Percentiles rank a stretch among this genome's conserved stretches.
Conservation (phyloP, 2,888 invertebrate genomes). For the Drosophila formosana region DNA sequence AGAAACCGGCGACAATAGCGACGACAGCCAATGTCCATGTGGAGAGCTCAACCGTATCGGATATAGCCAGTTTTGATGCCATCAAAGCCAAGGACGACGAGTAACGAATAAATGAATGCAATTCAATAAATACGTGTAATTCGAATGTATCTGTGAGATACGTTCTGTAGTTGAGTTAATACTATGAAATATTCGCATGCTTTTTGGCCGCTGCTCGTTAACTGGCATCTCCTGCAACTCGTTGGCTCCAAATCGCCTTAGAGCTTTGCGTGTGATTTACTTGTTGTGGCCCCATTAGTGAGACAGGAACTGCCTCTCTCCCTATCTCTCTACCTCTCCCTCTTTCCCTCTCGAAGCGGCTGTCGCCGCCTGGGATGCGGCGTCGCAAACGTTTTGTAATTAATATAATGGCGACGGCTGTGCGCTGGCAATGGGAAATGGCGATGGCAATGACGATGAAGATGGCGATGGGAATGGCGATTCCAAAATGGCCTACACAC, state of each 20-base stretch:
- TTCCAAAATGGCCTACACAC: constrained; percentile 78
- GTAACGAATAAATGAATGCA: constrained; percentile 34
- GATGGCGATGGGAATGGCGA: constrained; percentile 33
- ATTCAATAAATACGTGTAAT: constrained; percentile 44
- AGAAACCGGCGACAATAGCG: not conserved
- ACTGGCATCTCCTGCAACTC: constrained; percentile 51
- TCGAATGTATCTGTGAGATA: constrained; percentile 29
- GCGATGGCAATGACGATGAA: constrained; percentile 31
- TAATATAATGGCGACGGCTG: constrained; percentile 77
- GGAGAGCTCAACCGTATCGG: constrained; percentile 58
- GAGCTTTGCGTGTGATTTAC: constrained; percentile 80
- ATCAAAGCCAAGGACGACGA: constrained; percentile 54
- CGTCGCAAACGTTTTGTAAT: constrained; percentile 74
- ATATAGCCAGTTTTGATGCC: constrained; percentile 77
- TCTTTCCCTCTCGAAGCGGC: not conserved
- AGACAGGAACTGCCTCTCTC: constrained; percentile 46
- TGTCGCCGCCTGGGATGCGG: constrained; percentile 38
- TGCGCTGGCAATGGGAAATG: constrained; percentile 40
- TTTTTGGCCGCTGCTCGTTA: constrained; percentile 60
- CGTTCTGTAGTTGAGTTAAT: constrained; percentile 28
- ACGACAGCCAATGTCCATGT: not conserved
- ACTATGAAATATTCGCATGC: constrained; percentile 31
- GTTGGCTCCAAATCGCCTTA: constrained; percentile 70
- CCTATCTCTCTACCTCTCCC: not conserved
- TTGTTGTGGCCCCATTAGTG: constrained; percentile 76